Conservation (phyloP, 2,797 vertebrate species). For the Dermochelys coriacea region DNA sequence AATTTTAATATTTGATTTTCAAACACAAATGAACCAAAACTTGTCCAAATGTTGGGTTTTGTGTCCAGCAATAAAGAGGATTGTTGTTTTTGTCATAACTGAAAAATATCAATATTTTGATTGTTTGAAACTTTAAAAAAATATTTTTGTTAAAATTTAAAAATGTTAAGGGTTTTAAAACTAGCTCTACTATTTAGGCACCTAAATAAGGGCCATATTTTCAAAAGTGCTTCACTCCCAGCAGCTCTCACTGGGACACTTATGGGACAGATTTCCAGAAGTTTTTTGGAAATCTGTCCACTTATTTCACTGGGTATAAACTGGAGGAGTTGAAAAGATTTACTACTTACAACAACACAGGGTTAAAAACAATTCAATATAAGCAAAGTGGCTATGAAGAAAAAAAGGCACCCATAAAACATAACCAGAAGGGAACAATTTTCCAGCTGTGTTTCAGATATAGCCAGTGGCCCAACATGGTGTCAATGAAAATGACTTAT, state of each 20-base stretch:
- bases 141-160: background rate
- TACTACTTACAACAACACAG: background rate
- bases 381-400: background rate
- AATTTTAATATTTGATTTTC: background rate
- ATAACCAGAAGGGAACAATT: background rate
- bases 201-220: background rate
- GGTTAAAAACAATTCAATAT: background rate
- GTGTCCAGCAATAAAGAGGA: background rate
- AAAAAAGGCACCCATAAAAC: background rate
- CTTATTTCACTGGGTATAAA: background rate
- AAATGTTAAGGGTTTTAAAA: background rate
- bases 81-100: background rate
- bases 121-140: background rate
- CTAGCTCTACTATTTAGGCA: background rate
- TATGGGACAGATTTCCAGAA: background rate
- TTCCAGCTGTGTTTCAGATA: background rate
- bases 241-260: background rate
- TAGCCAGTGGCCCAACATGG: accelerated
- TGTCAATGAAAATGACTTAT: background rate
- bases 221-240: background rate
- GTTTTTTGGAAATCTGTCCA: background rate
- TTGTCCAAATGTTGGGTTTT: background rate
- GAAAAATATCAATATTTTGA: background rate
- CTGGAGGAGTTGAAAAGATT: background rate
- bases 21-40: background rate